Conservation (phyloP, 2,888 invertebrate genomes). For the Orthosia cruda region DNA sequence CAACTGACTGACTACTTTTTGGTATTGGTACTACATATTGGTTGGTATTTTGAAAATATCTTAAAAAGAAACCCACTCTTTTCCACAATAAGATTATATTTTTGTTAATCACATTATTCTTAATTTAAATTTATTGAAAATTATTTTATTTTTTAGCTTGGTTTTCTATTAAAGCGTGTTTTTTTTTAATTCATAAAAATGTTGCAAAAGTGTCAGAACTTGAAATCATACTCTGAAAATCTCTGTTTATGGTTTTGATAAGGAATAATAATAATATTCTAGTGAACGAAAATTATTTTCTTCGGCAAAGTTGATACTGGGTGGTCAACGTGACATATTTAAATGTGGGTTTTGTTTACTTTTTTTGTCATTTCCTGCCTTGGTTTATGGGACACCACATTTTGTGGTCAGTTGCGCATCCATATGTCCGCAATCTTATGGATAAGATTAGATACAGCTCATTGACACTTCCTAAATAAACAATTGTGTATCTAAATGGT, state of each 20-base stretch:
- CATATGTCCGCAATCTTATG: constrained; percentile 28
- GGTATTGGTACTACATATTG: too few relatives aligned
- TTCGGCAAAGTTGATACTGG: constrained; percentile 28
- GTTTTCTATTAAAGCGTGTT: too few relatives aligned
- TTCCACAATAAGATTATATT: too few relatives aligned
- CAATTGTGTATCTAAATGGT: constrained; percentile 26
- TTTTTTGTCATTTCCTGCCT: constrained; percentile 47
- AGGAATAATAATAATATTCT: background rate
- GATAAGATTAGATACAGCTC: constrained; percentile 35
- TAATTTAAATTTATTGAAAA: too few relatives aligned
- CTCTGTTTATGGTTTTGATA: background rate
- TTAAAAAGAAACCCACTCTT: too few relatives aligned
- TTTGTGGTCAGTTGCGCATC: constrained; percentile 13
- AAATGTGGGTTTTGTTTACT: constrained; percentile 7
- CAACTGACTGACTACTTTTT: too few relatives aligned
- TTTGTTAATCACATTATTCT: too few relatives aligned
- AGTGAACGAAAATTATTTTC: background rate
- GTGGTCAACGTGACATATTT: constrained; percentile 29
- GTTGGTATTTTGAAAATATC: too few relatives aligned
- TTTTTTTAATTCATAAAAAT: too few relatives aligned
- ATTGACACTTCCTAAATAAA: constrained; percentile 49
- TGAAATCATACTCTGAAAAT: background rate
- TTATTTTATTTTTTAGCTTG: too few relatives aligned
- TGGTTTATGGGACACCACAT: constrained; percentile 24
- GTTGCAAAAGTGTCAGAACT: background rate